Evolutionary conservation across 2,888 invertebrate species (phyloP).

Genomic region (Sussaba pulchella): DNA sequence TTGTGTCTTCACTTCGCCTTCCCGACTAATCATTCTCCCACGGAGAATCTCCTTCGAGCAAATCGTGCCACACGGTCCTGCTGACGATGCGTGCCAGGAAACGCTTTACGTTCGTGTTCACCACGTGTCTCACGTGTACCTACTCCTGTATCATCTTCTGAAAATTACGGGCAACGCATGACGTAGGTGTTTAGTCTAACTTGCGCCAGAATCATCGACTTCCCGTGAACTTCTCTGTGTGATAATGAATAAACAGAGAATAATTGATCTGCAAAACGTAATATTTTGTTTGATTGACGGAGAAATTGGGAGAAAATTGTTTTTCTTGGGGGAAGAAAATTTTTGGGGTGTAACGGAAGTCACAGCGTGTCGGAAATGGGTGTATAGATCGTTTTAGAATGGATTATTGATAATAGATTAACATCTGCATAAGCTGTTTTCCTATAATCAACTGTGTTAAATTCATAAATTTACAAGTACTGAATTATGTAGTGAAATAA

Average conservation of each 20-base stretch:
- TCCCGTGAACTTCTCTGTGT: not conserved
- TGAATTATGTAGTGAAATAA: too few species aligned
- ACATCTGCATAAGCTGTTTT: too few species aligned
- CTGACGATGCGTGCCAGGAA: slow-evolving; percentile 41
- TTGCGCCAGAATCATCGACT: not conserved
- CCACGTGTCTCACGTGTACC: not conserved
- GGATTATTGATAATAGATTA: too few species aligned
- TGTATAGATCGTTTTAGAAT: not conserved
- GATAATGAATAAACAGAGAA: not conserved
- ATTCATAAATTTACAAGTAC: too few species aligned
- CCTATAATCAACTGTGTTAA: too few species aligned
- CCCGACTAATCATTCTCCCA: slow-evolving; percentile 62
- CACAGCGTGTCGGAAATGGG: not conserved
- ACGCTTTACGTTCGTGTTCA: slow-evolving; percentile 4
- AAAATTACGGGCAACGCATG: slow-evolving; percentile 21
- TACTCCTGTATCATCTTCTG: slow-evolving; percentile 27
- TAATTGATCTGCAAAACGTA: not conserved
- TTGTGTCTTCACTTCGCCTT: slow-evolving; percentile 51
- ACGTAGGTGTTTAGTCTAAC: slow-evolving; percentile 11
- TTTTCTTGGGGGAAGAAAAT: not conserved
- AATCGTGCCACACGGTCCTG: slow-evolving; percentile 30
- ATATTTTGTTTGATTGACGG: not conserved
- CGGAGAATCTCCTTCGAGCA: slow-evolving; percentile 23
- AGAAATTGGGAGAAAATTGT: not conserved
- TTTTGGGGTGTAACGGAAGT: too few species aligned